Evolutionary conservation across 2,797 vertebrate species (phyloP), one percentile per base, ranked within the genome.

Genomic region (Alfaro cultratus): DNA sequence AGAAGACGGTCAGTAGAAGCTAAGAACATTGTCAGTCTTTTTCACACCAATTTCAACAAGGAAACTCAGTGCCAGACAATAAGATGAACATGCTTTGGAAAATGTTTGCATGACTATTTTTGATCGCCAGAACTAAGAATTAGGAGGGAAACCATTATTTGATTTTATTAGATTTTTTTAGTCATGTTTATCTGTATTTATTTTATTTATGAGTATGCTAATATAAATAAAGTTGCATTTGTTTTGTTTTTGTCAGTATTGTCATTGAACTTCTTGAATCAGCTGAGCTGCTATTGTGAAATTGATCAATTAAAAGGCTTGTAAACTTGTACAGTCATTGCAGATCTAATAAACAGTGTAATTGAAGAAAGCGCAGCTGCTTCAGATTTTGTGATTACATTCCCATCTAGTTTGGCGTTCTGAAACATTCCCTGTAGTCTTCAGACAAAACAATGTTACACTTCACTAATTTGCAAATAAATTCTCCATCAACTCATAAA

Each of bases 61-160:
- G 94, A 96, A 80, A 95, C 96, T 68, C 93, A 90, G 57, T 95
- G 95, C 84, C 97, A 96, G 94, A 96, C 96, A 43, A 95, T 97
- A 87, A 88, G 97, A 91, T 97, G 94, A 95, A 23, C 34, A 3
- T 10, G 1, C 72, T 68, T 41, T 15, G 26, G 11, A 16, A 43
- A 71, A 43, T 2, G 0, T n/a, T 43, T 13, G 1, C 18, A 11
- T 67, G 36, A 23, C 18, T 67, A 39, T 11, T 68, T 4, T n/a
- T n/a, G 23, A 43, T 43, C 11, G 39, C 41, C 67, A 43, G 39
- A n/a, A 71, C 11, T 71, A 46, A 46, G 7, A 26, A 68, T 68
- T 26, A 68, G 41, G 36, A 68, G n/a, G 21, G 8, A 34, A 31
- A 5, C 46, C 46, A 73, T 73, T 23, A 34, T 49, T 51, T 73